Evolutionary conservation across 2,113 vertebrate species (phyloP).

Genomic region (Microcebus ravelobensis): DNA sequence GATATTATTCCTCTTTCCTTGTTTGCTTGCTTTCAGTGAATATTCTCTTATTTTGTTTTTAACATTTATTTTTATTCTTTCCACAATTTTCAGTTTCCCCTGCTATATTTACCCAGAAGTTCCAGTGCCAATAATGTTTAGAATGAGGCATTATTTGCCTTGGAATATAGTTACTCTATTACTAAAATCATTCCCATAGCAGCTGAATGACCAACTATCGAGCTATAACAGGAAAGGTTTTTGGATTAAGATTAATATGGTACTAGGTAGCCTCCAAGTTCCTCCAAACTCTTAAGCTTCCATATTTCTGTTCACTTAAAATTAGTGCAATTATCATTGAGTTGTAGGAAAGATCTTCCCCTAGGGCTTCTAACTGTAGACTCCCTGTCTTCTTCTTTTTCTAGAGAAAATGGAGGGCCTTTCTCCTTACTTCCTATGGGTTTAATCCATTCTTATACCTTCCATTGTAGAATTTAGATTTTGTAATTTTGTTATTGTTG

Average conservation of each 20-base stretch:
- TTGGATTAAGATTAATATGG: neutral
- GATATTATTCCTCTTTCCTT: neutral
- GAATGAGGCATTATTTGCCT: neutral
- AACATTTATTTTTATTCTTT: neutral
- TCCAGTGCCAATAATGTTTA: neutral
- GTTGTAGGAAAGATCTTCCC: neutral
- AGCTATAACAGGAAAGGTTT: neutral
- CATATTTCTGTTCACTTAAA: neutral
- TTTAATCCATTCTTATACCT: neutral
- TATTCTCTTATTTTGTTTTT: neutral
- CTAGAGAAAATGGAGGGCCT: neutral
- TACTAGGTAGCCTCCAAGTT: neutral
- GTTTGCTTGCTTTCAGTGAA: neutral
- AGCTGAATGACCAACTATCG: neutral
- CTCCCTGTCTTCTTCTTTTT: neutral
- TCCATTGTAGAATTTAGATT: neutral
- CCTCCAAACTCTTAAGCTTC: neutral
- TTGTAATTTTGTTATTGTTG: neutral
- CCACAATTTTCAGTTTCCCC: neutral
- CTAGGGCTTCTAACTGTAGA: neutral
- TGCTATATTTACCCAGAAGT: neutral
- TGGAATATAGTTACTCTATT: neutral
- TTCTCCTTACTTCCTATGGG: neutral
- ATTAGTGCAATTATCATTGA: neutral
- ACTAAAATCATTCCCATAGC: neutral